Conservation (phyloP, 2,797 vertebrate species). For the Thripadectes ignobilis region DNA sequence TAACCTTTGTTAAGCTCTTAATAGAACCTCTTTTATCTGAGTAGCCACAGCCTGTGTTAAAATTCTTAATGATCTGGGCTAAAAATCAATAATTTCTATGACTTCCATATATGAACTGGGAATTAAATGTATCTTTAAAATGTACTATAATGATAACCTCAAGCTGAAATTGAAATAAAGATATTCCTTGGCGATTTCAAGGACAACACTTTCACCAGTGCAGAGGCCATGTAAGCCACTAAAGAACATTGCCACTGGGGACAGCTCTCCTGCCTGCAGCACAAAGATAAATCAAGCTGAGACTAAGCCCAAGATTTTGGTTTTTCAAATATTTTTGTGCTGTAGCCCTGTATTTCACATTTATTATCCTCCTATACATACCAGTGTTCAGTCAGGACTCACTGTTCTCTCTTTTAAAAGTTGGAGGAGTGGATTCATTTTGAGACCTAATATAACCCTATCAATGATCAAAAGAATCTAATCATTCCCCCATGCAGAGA, state of each 20-base stretch:
- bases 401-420: conserved; percentile 5
- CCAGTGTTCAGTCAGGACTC: background rate
- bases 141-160: conserved; percentile 64
- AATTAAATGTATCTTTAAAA: conserved; percentile 52
- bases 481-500: conserved; percentile 22
- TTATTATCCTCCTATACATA: background rate
- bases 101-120: conserved; percentile 52
- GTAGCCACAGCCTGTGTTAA: conserved; percentile 55
- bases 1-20: conserved; percentile 69
- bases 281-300: conserved; percentile 52
- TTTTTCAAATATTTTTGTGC: conserved; percentile 37
- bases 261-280: conserved; percentile 42
- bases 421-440: conserved; percentile 44
- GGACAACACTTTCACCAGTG: conserved; percentile 55
- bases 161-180: conserved; percentile 67
- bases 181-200: conserved; percentile 58
- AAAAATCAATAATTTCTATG: conserved; percentile 68
- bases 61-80: conserved; percentile 57
- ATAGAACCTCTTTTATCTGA: conserved; percentile 50
- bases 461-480: conserved; percentile 41
- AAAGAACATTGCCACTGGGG: conserved; percentile 34
- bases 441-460: background rate
- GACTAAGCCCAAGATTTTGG: conserved; percentile 25
- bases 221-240: conserved; percentile 27
- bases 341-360: background rate